These are phyloP conservation scores for Sebastes minor DNA, from an alignment of 2,797 vertebrate species.

Conservation along the genomic window DNA sequence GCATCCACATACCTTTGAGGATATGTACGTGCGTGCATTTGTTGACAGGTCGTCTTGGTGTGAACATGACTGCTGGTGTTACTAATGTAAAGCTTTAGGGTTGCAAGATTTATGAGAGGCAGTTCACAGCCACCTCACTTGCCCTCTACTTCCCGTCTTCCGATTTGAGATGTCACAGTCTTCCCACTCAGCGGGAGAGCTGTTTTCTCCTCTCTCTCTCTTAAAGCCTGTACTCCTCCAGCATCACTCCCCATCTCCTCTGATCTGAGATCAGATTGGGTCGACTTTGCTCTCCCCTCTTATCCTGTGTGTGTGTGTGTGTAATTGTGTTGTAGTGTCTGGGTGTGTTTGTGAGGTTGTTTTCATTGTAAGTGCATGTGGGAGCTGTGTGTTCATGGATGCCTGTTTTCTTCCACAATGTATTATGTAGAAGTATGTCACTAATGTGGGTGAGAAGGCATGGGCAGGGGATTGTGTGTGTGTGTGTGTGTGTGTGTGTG, in stretches of 20 bases:
- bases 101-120: background rate
- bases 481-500: background rate
- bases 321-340: background rate
- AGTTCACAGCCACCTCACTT: conserved; percentile 3
- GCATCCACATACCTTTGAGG: background rate
- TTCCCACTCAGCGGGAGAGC: conserved; percentile 23
- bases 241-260: conserved; percentile 2
- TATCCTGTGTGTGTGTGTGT: background rate
- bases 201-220: conserved; percentile 9
- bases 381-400: background rate
- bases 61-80: background rate
- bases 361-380: background rate
- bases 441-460: background rate
- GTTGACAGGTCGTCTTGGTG: background rate
- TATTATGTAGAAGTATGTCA: background rate
- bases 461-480: background rate
- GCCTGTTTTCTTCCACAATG: background rate
- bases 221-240: conserved; percentile 6
- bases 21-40: background rate
- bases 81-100: background rate
- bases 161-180: conserved; percentile 29
- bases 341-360: background rate
- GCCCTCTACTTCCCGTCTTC: conserved; percentile 1
- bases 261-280: conserved; percentile 47
- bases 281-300: conserved; percentile 1